Percentiles rank a stretch among this genome's conserved stretches.
Evolutionary conservation across 2,797 vertebrate species (phyloP).

Genomic region (Hylomyscus alleni): DNA sequence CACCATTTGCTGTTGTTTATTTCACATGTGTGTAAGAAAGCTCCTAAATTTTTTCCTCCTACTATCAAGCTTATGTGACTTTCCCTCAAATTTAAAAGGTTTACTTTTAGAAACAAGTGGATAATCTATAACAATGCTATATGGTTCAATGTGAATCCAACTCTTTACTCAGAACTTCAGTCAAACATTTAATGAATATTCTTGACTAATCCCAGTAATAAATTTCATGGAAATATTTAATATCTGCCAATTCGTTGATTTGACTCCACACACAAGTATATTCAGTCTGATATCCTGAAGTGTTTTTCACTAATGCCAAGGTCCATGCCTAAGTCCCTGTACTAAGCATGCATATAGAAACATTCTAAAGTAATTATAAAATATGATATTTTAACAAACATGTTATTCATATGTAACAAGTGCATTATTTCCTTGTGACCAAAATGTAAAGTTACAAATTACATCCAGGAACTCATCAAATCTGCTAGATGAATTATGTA

Average conservation of each 20-base stretch:
- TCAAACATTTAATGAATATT: conserved; percentile 38
- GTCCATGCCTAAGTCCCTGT: conserved; percentile 50
- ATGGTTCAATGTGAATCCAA: neutral
- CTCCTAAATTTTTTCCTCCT: neutral
- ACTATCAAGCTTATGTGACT: neutral
- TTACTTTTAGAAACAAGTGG: conserved; percentile 52
- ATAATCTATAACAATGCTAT: neutral
- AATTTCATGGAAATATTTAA: conserved; percentile 43
- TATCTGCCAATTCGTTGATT: conserved; percentile 56
- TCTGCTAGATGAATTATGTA: conserved; percentile 81
- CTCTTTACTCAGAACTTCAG: conserved; percentile 37
- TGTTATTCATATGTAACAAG: conserved; percentile 78
- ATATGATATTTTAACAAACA: conserved; percentile 69
- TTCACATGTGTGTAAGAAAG: neutral
- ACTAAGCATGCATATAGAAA: neutral
- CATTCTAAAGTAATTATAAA: conserved; percentile 71
- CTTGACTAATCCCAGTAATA: conserved; percentile 49
- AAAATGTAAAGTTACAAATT: conserved; percentile 82
- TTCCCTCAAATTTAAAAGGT: neutral
- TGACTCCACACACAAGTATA: neutral
- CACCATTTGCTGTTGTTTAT: neutral
- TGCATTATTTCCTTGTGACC: conserved; percentile 80
- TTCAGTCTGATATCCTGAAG: conserved; percentile 71
- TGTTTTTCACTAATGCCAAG: conserved; percentile 38
- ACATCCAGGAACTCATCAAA: conserved; percentile 80